Base-by-base conservation (phyloP, 2,113 vertebrate genomes). In the Physeter macrocephalus region DNA sequence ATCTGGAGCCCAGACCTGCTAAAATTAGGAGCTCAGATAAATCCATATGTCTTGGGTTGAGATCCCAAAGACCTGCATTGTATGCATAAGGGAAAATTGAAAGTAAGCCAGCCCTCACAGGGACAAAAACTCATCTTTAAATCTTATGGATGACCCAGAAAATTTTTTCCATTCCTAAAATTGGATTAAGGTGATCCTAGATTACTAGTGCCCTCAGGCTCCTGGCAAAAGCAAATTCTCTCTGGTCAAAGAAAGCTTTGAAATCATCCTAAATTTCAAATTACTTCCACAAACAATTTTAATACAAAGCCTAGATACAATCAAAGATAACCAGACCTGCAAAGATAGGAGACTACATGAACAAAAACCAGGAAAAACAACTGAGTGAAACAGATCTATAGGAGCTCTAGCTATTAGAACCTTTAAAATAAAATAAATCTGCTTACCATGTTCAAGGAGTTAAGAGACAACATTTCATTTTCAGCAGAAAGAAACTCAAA, bases 381-480 rank as follows among this genome's bases (percentile, higher is more conserved):
- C 29, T 78, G 17, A 61, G n/a, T 80, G 12, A 89, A 49, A 83
- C 43, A 91, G 52, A 90, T 57, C 27, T 90, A 74, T 1, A 80
- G 39, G 8, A 6, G 6, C 14, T 87, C 59, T 43, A 87, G 27
- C 71, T 43, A 46, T 34, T 41, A 41, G 3, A 36, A 87, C 9
- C 54, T 94, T 39, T 49, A 82, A 69, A 90, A 95, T 71, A 83
- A 86, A 62, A 95, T 71, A 83, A 86, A 62, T 36, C 67, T 78
- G 21, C 14, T 83, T 72, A 83, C 12, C 31, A 36, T 90, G 13
- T 71, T 82, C 41, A 88, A 90, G 27, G 14, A 80, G 25, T 23
- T 81, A 64, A 88, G 54, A 80, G 29, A 62, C 2, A 91, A 71
- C n/a, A 75, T 77, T 95, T 59, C 20, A 5, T 69, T 94, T 90